Base-by-base conservation (phyloP, 1,140 invertebrate species). In the Onthophagus taurus region DNA sequence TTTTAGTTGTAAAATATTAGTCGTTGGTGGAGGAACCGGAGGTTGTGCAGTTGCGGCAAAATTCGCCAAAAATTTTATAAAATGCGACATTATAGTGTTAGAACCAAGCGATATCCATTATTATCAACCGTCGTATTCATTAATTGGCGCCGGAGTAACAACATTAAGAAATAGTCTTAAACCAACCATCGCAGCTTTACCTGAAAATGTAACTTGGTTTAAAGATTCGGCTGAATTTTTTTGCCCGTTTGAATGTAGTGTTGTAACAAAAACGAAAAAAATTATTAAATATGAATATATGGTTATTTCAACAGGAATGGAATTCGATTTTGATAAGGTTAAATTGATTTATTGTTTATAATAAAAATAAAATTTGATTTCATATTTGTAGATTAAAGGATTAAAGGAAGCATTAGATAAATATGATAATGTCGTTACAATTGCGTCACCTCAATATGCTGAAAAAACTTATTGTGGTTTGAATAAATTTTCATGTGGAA, bases 91-190 rank as follows among this genome's bases (percentile, higher is more conserved):
- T 26, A 83, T 86, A 17, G 69, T 97, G 30, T 64, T 97, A 19
- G 94, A 97, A 61, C 89, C 90, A 1, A 76, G 68, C 57, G 73
- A 83, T 48, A 67, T 69, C 8, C 94, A 98, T 68, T 97, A 95
- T 68, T 97, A 97, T 70, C 94, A 98, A 64, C 89, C 95, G 0
- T 72, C 95, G 55, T 97, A 87, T 66, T 97, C 94, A 0, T 67
- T 98, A 29, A 78, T 97, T 26, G 95, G 93, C 0, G 90, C 80
- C 9, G 92, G 91, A 0, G 74, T 93, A 33, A 88, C 82, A 59
- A 70, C 65, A 7, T 55, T 95, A n/a, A 52, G 92, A 9, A 63
- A 77, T 21, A n/a, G 14, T 0, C 77, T 84, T 2, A 68, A 68
- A 14, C 35, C 35, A 73, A 74, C 34, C 53, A 66, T 2, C 92